A percentile compares a stretch with the other conserved stretches of the same genome.
These are phyloP conservation scores for Oligia fasciuncula DNA, from an alignment of 2,888 invertebrate species.

Conservation along the genomic window DNA sequence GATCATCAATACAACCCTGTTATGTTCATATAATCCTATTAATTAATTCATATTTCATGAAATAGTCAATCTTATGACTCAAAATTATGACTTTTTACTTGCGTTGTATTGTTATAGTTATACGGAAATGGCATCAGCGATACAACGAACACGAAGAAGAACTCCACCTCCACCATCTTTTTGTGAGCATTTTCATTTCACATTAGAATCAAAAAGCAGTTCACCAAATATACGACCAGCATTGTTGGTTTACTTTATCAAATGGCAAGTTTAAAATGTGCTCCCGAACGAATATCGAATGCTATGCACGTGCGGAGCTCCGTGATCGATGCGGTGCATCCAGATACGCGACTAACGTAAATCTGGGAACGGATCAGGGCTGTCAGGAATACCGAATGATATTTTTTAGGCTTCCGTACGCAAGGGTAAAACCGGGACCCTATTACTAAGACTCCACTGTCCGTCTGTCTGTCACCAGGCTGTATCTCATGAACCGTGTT, in stretches of 20 bases:
- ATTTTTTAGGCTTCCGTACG: no score
- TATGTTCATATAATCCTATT: no score
- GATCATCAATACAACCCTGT: no score
- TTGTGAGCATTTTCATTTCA: slow-evolving; percentile 8
- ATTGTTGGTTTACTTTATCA: slow-evolving; percentile 45
- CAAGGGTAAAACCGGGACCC: no score
- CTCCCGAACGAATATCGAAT: slow-evolving; percentile 64
- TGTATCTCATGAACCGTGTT: no score
- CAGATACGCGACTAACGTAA: slow-evolving; percentile 58
- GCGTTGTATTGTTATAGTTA: neutral
- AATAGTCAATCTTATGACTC: no score
- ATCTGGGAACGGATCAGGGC: slow-evolving; percentile 54
- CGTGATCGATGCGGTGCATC: slow-evolving; percentile 73
- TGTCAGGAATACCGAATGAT: slow-evolving; percentile 20
- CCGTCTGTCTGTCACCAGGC: no score
- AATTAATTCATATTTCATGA: no score
- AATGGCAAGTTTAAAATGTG: slow-evolving; percentile 58
- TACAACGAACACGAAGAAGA: neutral
- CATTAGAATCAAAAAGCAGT: slow-evolving; percentile 27
- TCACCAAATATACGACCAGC: slow-evolving; percentile 24
- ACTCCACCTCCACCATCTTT: neutral
- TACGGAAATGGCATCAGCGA: neutral
- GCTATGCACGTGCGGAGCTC: slow-evolving; percentile 68
- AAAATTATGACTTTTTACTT: no score
- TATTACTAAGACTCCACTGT: no score